A percentile compares a stretch with the other conserved stretches of the same genome.
phyloP scores from a whole-genome alignment of 2,797 vertebrate species.

The Coccyzus lansbergi region DNA sequence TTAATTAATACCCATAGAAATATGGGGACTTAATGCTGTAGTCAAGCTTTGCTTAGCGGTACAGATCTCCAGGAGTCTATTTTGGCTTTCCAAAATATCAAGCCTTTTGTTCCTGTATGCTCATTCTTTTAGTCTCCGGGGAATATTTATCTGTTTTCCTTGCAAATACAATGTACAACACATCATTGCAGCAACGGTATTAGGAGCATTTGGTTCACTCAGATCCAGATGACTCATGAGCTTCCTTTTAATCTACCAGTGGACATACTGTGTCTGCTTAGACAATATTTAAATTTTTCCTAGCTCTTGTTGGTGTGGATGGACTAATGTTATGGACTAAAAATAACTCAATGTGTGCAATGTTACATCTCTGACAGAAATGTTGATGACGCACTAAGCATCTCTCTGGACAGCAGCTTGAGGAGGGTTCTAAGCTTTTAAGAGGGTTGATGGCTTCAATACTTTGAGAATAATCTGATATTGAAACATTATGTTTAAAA shows the following conservation, averaged over 20 bases:
- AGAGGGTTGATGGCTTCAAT: neutral
- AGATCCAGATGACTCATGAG: neutral
- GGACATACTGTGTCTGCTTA: neutral
- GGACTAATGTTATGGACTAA: neutral
- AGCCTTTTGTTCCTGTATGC: neutral
- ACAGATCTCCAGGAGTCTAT: neutral
- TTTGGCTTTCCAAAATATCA: slow-evolving; percentile 18
- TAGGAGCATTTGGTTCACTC: neutral
- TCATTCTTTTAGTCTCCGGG: neutral
- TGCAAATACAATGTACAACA: neutral
- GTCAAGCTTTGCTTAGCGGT: neutral
- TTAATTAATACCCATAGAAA: neutral
- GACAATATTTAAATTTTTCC: neutral
- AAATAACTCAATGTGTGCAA: neutral
- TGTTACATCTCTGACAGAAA: neutral
- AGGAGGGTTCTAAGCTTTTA: neutral
- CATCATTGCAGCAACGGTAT: neutral
- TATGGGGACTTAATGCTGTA: neutral
- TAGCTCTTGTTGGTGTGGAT: neutral
- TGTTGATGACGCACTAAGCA: neutral
- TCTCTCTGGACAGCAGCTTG: neutral
- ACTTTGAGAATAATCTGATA: neutral
- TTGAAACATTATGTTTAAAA: neutral
- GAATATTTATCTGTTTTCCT: neutral
- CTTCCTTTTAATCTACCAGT: neutral